A percentile compares a stretch with the other conserved stretches of the same genome.
phyloP scores from a whole-genome alignment of 2,797 vertebrate species.

The Lepus oiostolus region DNA sequence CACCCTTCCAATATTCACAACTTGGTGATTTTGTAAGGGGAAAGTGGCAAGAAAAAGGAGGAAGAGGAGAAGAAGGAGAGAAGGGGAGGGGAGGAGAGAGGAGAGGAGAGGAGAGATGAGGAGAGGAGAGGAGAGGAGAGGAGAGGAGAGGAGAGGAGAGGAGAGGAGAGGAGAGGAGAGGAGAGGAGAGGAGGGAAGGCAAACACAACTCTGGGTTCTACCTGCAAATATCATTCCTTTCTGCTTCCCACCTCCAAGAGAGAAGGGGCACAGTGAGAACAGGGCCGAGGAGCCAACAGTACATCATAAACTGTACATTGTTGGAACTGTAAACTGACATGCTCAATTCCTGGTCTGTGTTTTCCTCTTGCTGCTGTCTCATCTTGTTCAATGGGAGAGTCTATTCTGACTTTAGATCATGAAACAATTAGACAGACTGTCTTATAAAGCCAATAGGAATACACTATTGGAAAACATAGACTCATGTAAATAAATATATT shows the following conservation, averaged over 20 bases:
- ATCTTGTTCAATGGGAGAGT: neutral
- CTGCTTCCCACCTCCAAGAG: neutral
- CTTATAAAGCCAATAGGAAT: neutral
- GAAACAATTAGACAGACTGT: neutral
- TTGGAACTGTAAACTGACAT: neutral
- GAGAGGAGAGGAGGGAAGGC: neutral
- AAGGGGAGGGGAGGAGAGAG: neutral
- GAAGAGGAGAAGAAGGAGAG: too few relatives aligned
- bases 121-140: neutral
- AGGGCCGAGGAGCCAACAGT: neutral
- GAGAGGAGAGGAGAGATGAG: too few relatives aligned
- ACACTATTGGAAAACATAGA: neutral
- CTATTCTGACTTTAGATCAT: neutral
- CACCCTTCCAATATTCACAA: neutral
- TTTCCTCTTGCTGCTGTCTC: neutral
- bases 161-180: neutral
- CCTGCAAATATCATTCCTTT: neutral
- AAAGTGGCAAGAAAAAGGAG: neutral
- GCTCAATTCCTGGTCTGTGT: neutral
- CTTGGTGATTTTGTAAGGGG: neutral
- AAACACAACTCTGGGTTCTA: neutral
- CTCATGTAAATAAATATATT: neutral
- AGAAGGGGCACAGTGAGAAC: neutral
- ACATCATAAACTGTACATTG: fast-evolving
- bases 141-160: neutral